Percentiles rank a stretch among this genome's conserved stretches.
These are phyloP conservation scores for Allophyes oxyacanthae DNA, from an alignment of 2,888 invertebrate genomes.

Conservation along the genomic window DNA sequence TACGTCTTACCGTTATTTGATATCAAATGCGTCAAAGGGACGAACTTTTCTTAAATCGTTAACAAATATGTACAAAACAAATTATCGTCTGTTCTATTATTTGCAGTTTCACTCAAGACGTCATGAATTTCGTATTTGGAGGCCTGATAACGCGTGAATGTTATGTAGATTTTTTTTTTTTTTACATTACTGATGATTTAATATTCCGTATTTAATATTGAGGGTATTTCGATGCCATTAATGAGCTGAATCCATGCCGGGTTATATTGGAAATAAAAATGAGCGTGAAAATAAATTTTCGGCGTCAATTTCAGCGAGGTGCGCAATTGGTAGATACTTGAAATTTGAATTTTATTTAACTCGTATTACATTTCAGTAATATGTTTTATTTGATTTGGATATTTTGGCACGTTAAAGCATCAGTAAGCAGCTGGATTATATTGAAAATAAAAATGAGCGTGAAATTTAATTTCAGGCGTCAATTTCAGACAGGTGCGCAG, in stretches of 20 bases:
- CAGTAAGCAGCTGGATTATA: too few species aligned
- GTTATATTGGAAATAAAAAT: background rate
- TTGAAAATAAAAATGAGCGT: too few species aligned
- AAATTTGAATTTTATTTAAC: constrained; percentile 5
- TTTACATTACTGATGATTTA: background rate
- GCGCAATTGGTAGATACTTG: constrained; percentile 2
- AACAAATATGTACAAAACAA: constrained; percentile 60
- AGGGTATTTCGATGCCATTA: background rate
- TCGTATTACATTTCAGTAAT: too few species aligned
- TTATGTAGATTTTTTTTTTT: too few species aligned
- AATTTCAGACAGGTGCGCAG: too few species aligned
- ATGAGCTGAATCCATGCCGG: background rate
- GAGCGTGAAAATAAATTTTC: background rate
- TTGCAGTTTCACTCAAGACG: constrained; percentile 30
- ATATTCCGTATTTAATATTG: too few species aligned
- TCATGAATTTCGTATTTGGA: constrained; percentile 29
- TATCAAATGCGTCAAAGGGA: constrained; percentile 48
- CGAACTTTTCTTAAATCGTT: constrained; percentile 53
- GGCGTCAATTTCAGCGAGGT: background rate
- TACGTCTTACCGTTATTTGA: constrained; percentile 25
- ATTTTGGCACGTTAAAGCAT: too few species aligned
- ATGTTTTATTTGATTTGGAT: too few species aligned
- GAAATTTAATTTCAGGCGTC: too few species aligned
- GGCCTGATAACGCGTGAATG: constrained; percentile 9
- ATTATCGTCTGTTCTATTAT: constrained; percentile 42